Base-by-base conservation (phyloP, 1,140 invertebrate species). In the Euwallacea similis region DNA sequence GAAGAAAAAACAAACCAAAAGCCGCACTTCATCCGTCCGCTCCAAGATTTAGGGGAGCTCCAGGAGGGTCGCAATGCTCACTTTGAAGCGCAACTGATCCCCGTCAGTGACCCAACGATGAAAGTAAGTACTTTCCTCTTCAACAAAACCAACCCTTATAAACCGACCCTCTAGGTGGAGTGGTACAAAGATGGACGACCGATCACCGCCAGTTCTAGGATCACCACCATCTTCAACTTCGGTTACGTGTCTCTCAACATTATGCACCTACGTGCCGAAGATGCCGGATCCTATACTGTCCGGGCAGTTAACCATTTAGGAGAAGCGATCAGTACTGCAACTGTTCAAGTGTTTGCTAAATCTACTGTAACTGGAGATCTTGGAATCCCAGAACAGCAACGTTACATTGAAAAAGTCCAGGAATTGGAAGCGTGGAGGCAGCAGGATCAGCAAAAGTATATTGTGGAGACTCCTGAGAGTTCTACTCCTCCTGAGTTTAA, bases 201-300 rank as follows among this genome's bases (percentile, higher is more conserved):
- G 54, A 94, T 97, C 75, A 96, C 93, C 85, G 91, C 93, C 81
- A 98, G 95, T 83, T 96, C 94, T 81, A 88, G 96, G 84, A 97
- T 97, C 82, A 95, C 92, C 78, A 94, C 94, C 78, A 94, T 95
- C 84, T 96, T 96, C 87, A 98, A 98, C 87, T 98, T 98, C 88
- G 96, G 96, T 81, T 98, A 97, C 87, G 95, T 98, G 83, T 94
- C 94, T 83, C 89, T 99, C 75, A 97, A 98, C 84, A 98, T 99
- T 82, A 88, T 97, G 88, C 96, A 97, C 88, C 90, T 98, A 86
- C 91, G 95, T 84, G 88, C 89, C 86, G 94, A 96, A 89, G 94
- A 97, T 89, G 89, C 90, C 76, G 95, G 95, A 85, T 90, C 91
- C 80, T 97, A 97, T 78, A 94, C 93, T 76, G 92, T 94, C 75